Evolutionary conservation across 2,113 vertebrate genomes (phyloP).

Genomic region (Pollimyrus isidori): DNA sequence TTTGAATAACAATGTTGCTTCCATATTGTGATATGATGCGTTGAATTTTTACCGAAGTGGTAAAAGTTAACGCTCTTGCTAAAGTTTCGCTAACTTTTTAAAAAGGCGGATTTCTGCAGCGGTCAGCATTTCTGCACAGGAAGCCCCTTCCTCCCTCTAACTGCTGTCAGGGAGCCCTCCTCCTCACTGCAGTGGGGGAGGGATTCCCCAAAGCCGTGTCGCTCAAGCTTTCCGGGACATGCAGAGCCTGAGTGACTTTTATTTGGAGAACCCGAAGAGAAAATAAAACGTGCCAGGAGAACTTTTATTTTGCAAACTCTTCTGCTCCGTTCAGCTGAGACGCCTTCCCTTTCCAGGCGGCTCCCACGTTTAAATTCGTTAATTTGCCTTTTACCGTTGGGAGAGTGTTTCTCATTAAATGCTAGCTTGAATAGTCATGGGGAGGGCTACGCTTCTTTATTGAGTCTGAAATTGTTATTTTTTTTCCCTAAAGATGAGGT

Average conservation of each 20-base stretch:
- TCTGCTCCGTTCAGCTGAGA: background rate
- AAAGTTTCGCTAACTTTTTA: background rate
- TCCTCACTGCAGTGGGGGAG: background rate
- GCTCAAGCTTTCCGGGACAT: background rate
- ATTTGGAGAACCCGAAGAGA: background rate
- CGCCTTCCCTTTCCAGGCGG: background rate
- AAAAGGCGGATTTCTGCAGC: background rate
- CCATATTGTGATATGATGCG: background rate
- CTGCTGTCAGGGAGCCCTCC: background rate
- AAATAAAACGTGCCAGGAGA: background rate
- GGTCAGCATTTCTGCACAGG: background rate
- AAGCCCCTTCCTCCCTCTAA: background rate
- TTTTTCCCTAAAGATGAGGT: background rate
- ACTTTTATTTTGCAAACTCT: background rate
- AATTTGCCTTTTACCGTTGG: background rate
- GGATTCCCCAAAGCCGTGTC: background rate
- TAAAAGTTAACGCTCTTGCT: background rate
- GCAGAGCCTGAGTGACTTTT: background rate
- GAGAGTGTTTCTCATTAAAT: background rate
- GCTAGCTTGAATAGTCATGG: background rate
- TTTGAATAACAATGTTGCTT: background rate
- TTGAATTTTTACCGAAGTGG: background rate
- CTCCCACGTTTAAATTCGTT: background rate
- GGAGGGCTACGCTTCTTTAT: background rate
- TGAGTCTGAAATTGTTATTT: background rate